phyloP scores from a whole-genome alignment of 2,797 vertebrate genomes.

The Acanthurus tractus region DNA sequence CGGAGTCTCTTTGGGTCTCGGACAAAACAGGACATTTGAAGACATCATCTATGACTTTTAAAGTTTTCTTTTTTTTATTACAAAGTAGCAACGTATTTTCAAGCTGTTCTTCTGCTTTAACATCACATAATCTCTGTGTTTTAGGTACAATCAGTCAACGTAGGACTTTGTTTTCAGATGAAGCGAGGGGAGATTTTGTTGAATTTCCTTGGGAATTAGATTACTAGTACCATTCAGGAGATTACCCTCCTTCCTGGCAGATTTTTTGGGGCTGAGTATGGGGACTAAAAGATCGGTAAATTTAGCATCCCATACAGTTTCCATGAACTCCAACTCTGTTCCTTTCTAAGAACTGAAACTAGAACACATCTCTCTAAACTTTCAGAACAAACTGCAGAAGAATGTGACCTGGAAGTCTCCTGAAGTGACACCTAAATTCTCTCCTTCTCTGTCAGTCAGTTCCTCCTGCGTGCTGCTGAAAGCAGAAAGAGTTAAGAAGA shows the following conservation, averaged over 20 bases:
- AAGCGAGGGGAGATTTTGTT: slow-evolving; percentile 6
- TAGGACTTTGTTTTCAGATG: background rate
- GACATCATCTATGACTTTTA: too few relatives aligned
- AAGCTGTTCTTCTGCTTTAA: background rate
- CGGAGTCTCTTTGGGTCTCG: background rate
- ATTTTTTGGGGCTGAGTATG: slow-evolving; percentile 11
- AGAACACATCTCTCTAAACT: background rate
- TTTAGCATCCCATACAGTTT: background rate
- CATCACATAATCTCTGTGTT: slow-evolving; percentile 31
- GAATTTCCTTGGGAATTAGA: slow-evolving; percentile 35
- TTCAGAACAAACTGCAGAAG: too few relatives aligned
- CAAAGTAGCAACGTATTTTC: too few relatives aligned
- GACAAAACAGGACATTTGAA: background rate
- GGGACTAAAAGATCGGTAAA: background rate
- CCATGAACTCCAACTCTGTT: background rate
- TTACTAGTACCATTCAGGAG: slow-evolving; percentile 17
- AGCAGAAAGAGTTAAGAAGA: slow-evolving; percentile 83
- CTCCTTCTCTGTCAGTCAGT: background rate
- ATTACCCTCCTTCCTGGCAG: slow-evolving; percentile 27
- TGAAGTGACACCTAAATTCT: background rate
- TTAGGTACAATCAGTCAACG: background rate
- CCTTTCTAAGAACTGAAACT: too few relatives aligned
- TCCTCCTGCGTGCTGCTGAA: slow-evolving; percentile 51
- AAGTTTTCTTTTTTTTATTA: too few relatives aligned
- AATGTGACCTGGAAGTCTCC: too few relatives aligned